Percentiles rank a stretch among this genome's conserved stretches.
phyloP scores from a whole-genome alignment of 2,113 vertebrate genomes.

The Bubo scandiacus region DNA sequence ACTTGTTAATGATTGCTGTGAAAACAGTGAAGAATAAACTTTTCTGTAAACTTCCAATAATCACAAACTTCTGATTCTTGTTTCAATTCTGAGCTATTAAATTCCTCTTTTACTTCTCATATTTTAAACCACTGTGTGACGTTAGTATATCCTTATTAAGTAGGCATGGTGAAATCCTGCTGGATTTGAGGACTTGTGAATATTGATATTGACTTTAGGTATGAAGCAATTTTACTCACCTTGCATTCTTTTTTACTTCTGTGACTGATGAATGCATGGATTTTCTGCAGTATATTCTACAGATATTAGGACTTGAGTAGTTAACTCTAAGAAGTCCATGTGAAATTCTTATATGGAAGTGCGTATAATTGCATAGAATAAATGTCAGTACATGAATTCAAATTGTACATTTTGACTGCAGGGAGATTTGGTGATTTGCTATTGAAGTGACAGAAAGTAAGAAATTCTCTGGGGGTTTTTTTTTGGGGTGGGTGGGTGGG shows the following conservation, averaged over 20 bases:
- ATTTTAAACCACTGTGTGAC: background rate
- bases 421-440: background rate
- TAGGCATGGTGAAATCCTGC: background rate
- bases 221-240: background rate
- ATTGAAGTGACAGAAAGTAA: background rate
- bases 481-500: background rate
- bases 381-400: background rate
- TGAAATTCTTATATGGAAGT: background rate
- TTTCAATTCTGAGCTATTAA: background rate
- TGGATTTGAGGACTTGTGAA: background rate
- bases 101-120: background rate
- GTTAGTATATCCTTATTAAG: background rate
- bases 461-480: background rate
- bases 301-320: background rate
- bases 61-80: background rate
- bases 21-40: background rate
- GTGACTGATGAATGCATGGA: background rate
- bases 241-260: background rate
- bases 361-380: background rate
- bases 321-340: background rate
- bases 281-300: background rate
- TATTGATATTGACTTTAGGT: background rate
- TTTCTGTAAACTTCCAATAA: background rate
- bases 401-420: background rate
- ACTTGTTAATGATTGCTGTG: background rate